Evolutionary conservation across 2,888 invertebrate species (phyloP).

Genomic region (Caenorhabditis sp.): DNA sequence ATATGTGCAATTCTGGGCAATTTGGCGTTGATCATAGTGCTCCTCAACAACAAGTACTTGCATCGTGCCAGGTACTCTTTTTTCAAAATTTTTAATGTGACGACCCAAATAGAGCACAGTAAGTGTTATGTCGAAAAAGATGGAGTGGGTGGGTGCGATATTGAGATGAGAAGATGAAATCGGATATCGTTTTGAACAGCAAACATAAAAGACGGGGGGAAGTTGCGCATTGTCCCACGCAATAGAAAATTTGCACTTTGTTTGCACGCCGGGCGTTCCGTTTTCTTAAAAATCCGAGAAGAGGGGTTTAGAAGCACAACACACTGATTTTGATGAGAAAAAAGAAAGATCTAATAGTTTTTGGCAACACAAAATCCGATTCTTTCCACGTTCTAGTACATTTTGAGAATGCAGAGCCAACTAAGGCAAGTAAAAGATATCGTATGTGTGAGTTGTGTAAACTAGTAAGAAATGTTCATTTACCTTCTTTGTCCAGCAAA

Average conservation of each 20-base stretch:
- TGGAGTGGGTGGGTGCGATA: slow-evolving; percentile 18
- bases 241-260: slow-evolving; percentile 17
- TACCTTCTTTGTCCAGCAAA: background rate
- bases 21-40: slow-evolving; percentile 72
- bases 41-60: slow-evolving; percentile 75
- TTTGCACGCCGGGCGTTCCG: slow-evolving; percentile 1
- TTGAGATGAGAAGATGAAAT: slow-evolving; percentile 48
- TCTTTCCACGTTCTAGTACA: too few relatives aligned
- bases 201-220: slow-evolving; percentile 32
- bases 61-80: slow-evolving; percentile 76
- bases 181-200: slow-evolving; percentile 50
- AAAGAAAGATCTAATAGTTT: too few relatives aligned
- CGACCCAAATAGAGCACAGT: too few relatives aligned
- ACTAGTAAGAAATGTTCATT: too few relatives aligned
- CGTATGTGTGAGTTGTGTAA: too few relatives aligned
- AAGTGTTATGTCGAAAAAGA: slow-evolving; percentile 4
- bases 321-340: background rate
- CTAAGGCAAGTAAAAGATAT: too few relatives aligned
- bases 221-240: slow-evolving; percentile 39
- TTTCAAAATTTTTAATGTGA: too few relatives aligned
- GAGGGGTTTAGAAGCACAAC: background rate
- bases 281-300: background rate
- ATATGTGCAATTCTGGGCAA: slow-evolving; percentile 75
- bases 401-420: background rate
- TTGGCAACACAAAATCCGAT: too few relatives aligned